Evolutionary conservation across 2,113 vertebrate genomes (phyloP).

Genomic region (Fukomys damarensis): DNA sequence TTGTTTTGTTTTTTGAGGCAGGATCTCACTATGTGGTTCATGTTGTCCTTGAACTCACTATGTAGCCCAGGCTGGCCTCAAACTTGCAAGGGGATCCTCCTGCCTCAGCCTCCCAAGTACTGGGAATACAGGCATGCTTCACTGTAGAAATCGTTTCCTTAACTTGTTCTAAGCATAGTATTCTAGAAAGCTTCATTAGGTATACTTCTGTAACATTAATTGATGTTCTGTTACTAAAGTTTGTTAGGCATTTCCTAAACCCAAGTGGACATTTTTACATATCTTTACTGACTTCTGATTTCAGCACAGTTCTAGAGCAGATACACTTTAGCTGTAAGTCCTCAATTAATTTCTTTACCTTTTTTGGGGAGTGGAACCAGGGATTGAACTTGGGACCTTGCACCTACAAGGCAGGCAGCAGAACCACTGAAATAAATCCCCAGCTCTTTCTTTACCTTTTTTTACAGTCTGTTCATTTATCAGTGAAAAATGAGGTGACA

Average conservation of each 20-base stretch:
- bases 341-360: not conserved
- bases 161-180: not conserved
- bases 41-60: not conserved
- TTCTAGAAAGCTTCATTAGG: constrained; percentile 37
- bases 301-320: not conserved
- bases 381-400: too few species aligned
- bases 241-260: not conserved
- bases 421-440: too few species aligned
- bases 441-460: constrained; percentile 38
- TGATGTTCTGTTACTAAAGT: not conserved
- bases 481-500: constrained; percentile 25
- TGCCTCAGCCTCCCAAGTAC: not conserved
- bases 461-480: constrained; percentile 5
- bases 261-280: not conserved
- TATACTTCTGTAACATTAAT: constrained; percentile 20
- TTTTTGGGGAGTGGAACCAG: too few species aligned
- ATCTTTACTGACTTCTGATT: constrained; percentile 14
- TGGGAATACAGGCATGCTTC: not conserved
- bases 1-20: not conserved
- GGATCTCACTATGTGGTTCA: not conserved
- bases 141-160: not conserved
- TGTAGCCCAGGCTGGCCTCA: not conserved
- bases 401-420: too few species aligned
- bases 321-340: not conserved
- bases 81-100: not conserved